Evolutionary conservation across 2,797 vertebrate genomes (phyloP).

Genomic region (Phoebastria nigripes): DNA sequence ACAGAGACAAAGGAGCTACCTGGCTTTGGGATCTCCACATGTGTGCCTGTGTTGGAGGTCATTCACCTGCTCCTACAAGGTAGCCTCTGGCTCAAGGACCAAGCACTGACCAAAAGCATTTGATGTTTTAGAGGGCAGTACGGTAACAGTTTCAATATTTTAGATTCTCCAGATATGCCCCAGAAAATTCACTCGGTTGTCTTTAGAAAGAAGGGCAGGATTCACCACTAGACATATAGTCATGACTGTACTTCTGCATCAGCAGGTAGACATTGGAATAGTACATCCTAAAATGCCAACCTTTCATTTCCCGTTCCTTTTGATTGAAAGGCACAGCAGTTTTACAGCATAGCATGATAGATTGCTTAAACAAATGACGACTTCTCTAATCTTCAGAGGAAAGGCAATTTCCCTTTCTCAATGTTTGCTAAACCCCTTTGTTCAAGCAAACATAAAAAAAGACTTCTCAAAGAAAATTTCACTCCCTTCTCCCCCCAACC

Average conservation of each 20-base stretch:
- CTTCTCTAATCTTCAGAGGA: not conserved
- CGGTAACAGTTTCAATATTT: not conserved
- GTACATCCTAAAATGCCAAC: not conserved
- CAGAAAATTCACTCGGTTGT: not conserved
- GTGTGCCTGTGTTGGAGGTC: not conserved
- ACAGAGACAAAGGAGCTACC: not conserved
- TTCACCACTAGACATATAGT: not conserved
- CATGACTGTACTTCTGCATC: not conserved
- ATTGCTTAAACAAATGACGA: conserved; percentile 12
- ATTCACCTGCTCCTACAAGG: not conserved
- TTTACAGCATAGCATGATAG: not conserved
- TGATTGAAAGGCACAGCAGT: not conserved
- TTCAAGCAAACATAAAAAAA: not conserved
- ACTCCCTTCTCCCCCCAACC: not conserved
- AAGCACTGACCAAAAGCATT: not conserved
- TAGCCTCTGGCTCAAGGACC: not conserved
- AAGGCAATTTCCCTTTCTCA: not conserved
- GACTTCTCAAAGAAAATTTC: not conserved
- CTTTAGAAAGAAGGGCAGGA: not conserved
- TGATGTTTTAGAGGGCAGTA: not conserved
- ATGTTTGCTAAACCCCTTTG: not conserved
- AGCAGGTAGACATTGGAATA: not conserved
- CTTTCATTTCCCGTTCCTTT: not conserved
- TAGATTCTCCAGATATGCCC: not conserved
- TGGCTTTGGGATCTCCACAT: not conserved